A percentile compares a stretch with the other conserved stretches of the same genome.
Conservation (phyloP, 1,140 invertebrate species). For the Sarcophaga peregrina region DNA sequence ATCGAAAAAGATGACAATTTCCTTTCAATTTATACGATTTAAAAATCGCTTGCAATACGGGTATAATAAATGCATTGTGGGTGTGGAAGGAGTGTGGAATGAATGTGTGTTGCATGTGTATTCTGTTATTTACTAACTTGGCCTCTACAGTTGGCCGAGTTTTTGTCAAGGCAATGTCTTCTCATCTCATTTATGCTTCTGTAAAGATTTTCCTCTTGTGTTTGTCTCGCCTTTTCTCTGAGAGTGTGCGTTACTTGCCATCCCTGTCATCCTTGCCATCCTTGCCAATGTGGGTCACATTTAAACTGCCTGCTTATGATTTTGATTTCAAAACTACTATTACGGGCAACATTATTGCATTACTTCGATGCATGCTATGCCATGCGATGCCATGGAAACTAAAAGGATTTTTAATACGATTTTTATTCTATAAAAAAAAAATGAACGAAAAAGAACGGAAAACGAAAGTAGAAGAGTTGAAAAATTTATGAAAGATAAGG, state of each 20-base stretch:
- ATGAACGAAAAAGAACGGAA: no score
- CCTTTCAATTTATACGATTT: no score
- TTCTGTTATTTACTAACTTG: background rate
- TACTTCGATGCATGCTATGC: no score
- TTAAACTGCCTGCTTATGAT: constrained; percentile 15
- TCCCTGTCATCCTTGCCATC: background rate
- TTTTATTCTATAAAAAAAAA: no score
- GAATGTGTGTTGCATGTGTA: background rate
- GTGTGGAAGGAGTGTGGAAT: background rate
- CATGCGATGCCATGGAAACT: no score
- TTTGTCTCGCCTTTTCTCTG: no score
- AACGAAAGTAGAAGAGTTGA: no score
- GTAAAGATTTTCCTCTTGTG: no score
- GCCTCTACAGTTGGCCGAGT: background rate
- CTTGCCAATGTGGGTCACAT: background rate
- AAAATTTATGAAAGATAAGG: no score
- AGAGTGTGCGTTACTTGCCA: background rate
- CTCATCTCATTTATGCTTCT: background rate
- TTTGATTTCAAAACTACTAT: background rate
- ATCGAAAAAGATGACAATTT: background rate
- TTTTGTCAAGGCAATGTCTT: background rate
- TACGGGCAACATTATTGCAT: background rate
- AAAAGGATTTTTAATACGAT: no score
- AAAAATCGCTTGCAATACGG: no score
- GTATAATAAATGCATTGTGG: no score